A percentile compares a stretch with the other conserved stretches of the same genome.
phyloP scores from a whole-genome alignment of 2,113 vertebrate genomes.

The Stomatorhinus ivindoensis region DNA sequence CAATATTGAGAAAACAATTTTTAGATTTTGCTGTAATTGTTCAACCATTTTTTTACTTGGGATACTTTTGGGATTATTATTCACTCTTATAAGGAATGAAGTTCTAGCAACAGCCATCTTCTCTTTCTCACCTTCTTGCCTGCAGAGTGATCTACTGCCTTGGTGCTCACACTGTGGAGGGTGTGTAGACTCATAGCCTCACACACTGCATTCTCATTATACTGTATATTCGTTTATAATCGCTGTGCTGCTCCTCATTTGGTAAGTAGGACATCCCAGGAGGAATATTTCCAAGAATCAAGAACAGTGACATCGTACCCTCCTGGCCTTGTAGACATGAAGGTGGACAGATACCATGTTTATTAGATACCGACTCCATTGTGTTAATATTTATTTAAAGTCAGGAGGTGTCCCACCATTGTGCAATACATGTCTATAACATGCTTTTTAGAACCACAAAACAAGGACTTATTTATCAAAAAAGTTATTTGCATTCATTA shows the following conservation, averaged over 20 bases:
- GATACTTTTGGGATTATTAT: neutral
- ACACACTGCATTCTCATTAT: neutral
- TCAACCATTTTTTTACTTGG: neutral
- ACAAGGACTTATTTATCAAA: neutral
- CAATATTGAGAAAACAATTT: neutral
- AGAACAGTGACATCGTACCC: neutral
- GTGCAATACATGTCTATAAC: neutral
- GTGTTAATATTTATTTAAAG: neutral
- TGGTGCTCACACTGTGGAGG: neutral
- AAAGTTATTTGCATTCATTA: neutral
- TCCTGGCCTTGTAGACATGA: neutral
- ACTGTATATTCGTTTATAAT: neutral
- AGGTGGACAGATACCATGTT: neutral
- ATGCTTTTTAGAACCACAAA: neutral
- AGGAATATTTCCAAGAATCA: neutral
- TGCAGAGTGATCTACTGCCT: neutral
- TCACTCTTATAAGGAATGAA: neutral
- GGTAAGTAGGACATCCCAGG: neutral
- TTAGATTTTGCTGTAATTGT: neutral
- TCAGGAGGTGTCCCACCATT: neutral
- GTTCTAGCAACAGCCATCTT: neutral
- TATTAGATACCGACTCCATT: neutral
- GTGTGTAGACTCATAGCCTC: neutral
- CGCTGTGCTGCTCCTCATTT: neutral
- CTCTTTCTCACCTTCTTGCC: neutral